Percentiles rank a stretch among this genome's conserved stretches.
Evolutionary conservation across 2,797 vertebrate species (phyloP).

Genomic region (Novumbra hubbsi): DNA sequence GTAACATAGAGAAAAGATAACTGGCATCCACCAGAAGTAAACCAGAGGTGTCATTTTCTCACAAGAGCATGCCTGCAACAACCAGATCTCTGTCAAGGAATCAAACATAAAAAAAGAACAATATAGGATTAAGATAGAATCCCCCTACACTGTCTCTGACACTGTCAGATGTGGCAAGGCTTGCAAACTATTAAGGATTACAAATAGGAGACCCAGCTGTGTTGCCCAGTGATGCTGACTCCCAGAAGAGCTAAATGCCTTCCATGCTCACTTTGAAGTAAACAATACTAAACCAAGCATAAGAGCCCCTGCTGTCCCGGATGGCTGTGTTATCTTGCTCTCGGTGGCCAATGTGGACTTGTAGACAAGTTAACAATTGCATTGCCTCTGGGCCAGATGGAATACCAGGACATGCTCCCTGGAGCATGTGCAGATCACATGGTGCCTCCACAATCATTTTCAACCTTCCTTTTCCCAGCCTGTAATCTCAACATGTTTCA

Average conservation of each 20-base stretch:
- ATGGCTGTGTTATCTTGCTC: background rate
- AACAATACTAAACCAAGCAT: background rate
- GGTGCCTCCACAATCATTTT: background rate
- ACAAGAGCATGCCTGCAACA: too few species aligned
- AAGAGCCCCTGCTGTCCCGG: background rate
- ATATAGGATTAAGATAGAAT: conserved; percentile 1
- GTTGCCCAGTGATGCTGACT: background rate
- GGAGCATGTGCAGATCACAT: too few species aligned
- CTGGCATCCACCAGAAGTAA: too few species aligned
- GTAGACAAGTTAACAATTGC: background rate
- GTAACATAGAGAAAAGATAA: too few species aligned
- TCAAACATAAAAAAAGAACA: background rate
- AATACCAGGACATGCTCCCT: too few species aligned
- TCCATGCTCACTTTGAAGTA: background rate
- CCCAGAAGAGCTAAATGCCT: background rate
- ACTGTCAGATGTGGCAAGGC: background rate
- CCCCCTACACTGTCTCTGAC: background rate
- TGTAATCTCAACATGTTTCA: background rate
- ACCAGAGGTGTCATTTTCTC: too few species aligned
- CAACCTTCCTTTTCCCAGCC: background rate
- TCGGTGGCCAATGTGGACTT: background rate
- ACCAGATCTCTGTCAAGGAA: background rate
- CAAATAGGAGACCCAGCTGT: background rate
- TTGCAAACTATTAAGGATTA: background rate
- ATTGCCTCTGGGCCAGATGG: too few species aligned